These are phyloP conservation scores for Chionomys nivalis DNA, from an alignment of 2,113 vertebrate genomes.

Conservation along the genomic window DNA sequence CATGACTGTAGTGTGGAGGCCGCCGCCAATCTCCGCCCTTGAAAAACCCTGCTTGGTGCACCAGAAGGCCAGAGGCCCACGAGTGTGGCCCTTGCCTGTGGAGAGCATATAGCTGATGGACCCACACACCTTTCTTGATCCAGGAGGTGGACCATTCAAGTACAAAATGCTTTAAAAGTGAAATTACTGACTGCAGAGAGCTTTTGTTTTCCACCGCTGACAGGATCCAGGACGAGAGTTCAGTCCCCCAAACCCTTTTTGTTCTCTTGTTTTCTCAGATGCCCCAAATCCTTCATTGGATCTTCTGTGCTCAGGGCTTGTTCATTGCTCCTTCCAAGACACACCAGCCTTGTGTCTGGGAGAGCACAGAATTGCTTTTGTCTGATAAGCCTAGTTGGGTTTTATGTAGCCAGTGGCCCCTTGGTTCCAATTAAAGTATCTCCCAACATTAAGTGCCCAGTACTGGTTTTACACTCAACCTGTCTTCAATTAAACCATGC, in stretches of 20 bases:
- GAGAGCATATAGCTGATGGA: not conserved
- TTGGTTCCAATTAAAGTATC: slow-evolving; percentile 53
- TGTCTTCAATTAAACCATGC: slow-evolving; percentile 58
- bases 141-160: not conserved
- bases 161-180: not conserved
- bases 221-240: not conserved
- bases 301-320: not conserved
- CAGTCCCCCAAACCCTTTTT: not conserved
- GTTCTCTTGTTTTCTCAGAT: not conserved
- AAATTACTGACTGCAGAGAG: not conserved
- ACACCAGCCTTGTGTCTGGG: not conserved
- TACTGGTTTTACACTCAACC: slow-evolving; percentile 42
- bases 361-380: slow-evolving; percentile 39
- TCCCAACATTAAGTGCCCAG: slow-evolving; percentile 4
- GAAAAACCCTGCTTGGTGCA: not conserved
- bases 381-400: slow-evolving; percentile 31
- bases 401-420: slow-evolving; percentile 50
- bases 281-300: not conserved
- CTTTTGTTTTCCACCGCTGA: not conserved
- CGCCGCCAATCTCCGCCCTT: not conserved
- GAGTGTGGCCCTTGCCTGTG: not conserved
- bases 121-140: not conserved
- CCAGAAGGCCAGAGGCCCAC: not conserved
- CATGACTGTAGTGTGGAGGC: rapidly evolving
- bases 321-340: not conserved